phyloP scores from a whole-genome alignment of 2,797 vertebrate species.

The Prionace glauca region DNA sequence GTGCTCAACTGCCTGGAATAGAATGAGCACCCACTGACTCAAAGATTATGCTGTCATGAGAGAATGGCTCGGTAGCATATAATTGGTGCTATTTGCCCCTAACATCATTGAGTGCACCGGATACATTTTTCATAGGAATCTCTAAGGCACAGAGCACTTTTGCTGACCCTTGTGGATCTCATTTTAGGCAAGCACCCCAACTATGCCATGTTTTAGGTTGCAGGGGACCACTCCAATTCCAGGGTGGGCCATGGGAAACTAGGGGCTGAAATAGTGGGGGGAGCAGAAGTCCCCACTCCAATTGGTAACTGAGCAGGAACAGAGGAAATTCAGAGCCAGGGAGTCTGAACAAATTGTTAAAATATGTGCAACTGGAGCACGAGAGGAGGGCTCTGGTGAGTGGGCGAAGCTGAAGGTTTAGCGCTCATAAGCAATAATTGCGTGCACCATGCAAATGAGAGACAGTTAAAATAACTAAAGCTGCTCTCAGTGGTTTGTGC shows the following conservation, averaged over 20 bases:
- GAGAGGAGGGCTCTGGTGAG: not conserved
- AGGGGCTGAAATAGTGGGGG: not conserved
- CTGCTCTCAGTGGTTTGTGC: not conserved
- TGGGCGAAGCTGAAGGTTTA: not conserved
- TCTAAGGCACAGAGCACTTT: not conserved
- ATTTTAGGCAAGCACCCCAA: not conserved
- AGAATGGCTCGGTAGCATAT: not conserved
- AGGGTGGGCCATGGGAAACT: not conserved
- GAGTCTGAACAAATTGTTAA: not conserved
- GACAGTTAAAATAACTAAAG: constrained; percentile 10
- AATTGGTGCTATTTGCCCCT: not conserved
- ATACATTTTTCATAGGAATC: not conserved
- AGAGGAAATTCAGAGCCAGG: not conserved
- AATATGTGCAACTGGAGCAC: not conserved
- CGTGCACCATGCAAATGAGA: not conserved
- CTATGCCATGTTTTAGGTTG: not conserved
- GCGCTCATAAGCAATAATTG: not conserved
- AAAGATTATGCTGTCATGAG: not conserved
- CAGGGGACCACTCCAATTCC: not conserved
- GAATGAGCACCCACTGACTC: not conserved
- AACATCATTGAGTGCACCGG: not conserved
- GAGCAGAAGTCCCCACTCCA: not conserved
- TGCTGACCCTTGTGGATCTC: not conserved
- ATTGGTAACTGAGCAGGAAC: not conserved
- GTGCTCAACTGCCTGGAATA: not conserved